Percentiles rank a stretch among this genome's conserved stretches.
These are phyloP conservation scores for Phaenicophaeus curvirostris DNA, from an alignment of 2,797 vertebrate species.

Conservation along the genomic window DNA sequence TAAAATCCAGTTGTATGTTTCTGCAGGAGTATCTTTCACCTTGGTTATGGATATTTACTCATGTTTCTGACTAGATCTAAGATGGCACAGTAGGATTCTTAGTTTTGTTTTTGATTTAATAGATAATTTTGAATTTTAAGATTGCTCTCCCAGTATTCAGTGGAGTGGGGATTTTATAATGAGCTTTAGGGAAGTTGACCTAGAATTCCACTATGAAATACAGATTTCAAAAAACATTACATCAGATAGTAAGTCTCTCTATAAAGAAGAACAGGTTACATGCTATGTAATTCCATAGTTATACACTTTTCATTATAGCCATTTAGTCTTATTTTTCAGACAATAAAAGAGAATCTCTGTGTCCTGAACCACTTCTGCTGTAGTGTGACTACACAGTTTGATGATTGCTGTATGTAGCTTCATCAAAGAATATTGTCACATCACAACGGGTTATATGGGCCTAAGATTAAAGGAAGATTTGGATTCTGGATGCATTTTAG, in stretches of 20 bases:
- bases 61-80: neutral
- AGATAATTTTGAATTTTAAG: neutral
- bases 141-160: neutral
- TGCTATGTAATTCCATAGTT: neutral
- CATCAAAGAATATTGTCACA: constrained; percentile 2
- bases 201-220: neutral
- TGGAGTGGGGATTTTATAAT: neutral
- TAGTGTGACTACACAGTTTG: neutral
- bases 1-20: neutral
- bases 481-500: neutral
- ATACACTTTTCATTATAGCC: neutral
- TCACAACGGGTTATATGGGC: neutral
- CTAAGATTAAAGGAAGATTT: neutral
- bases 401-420: neutral
- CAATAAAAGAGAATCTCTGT: neutral
- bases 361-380: neutral
- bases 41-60: neutral
- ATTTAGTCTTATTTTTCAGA: neutral
- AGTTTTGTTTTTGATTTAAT: neutral
- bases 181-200: neutral
- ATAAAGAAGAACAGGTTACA: neutral
- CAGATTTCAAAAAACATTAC: neutral
- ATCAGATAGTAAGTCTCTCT: neutral
- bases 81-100: neutral
- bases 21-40: neutral